phyloP scores from a whole-genome alignment of 92 coral and sea anemone genomes.

The Parazoanthus atlanticus region DNA sequence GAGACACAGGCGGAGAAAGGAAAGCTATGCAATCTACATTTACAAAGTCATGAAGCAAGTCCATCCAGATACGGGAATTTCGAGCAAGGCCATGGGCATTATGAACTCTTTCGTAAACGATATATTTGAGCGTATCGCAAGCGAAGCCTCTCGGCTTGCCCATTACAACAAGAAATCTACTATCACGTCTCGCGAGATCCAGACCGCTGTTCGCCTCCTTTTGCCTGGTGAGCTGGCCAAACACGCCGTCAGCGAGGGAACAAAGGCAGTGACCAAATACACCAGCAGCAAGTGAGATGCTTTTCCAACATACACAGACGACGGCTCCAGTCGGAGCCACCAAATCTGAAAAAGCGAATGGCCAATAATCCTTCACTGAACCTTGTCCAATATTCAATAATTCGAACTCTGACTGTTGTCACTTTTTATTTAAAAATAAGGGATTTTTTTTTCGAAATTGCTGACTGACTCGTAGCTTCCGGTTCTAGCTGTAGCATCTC shows the following conservation, averaged over 20 bases:
- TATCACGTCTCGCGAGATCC: conserved; percentile 36
- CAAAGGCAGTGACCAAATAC: conserved; percentile 33
- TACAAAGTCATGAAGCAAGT: conserved; percentile 41
- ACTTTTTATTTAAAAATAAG: no score
- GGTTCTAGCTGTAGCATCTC: no score
- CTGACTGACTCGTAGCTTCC: no score
- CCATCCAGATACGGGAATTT: conserved; percentile 37
- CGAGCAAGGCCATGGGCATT: conserved; percentile 37
- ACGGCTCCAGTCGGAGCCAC: conserved; percentile 14
- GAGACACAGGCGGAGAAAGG: conserved; percentile 12
- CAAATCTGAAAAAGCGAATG: not conserved
- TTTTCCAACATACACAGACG: not conserved
- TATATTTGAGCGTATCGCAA: conserved; percentile 41
- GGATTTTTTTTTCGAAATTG: no score
- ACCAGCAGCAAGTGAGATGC: conserved; percentile 42
- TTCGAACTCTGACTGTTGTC: no score
- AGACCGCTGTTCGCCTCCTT: conserved; percentile 43
- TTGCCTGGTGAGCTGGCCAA: conserved; percentile 35
- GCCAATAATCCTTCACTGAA: not conserved
- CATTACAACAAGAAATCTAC: conserved; percentile 44
- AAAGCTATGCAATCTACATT: conserved; percentile 31
- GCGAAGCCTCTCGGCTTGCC: conserved; percentile 33
- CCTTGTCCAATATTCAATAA: no score
- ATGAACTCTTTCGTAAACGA: conserved; percentile 39
- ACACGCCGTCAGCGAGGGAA: conserved; percentile 39